Base-by-base conservation (phyloP, 2,888 invertebrate genomes). In the Thymelicus acteon region DNA sequence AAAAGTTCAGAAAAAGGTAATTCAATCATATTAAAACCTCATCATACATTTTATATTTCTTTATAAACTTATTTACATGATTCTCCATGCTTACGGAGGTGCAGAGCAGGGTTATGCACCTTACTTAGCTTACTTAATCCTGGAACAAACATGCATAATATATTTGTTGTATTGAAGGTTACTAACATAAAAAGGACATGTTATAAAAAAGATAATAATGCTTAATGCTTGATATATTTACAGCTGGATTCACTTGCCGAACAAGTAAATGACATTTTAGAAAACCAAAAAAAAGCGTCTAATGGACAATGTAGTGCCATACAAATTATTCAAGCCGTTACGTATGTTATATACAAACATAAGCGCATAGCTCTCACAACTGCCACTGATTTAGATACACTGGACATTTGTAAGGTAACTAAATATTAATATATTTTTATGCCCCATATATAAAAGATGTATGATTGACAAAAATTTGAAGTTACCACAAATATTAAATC, bases 381-480 rank as follows among this genome's bases (percentile, higher is more conserved):
- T 8, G 72, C 79, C 2, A 82, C 84, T 7, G 85, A 82, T 71
- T 67, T 86, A 61, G 82, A 83, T 7, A 85, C 85, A 2, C 75
- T 90, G 39, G 80, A 88, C 73, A 80, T 89, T 72, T 69, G 79
- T 6, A 83, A 85, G 82, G 91, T 88, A 76, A 71, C 66, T 71
- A 49, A 31, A 31, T 52, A 44, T 57, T 10, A 24, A 19, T 24
- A 24, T 4, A 31, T 8, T 19, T 15, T 13, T 13, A 19, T 44
- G 2, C 0, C 8, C 2, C 10, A 10, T 0, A 15, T 49, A 15
- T 49, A 7, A 15, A 15, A 49, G 49, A 15, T 40, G 48, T 49
- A 31, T 31, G 31, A 31, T 31, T 31, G 31, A 31, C 31, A 31
- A 31, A 2, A 31, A 5, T 31, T 31, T 31, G 31, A 31, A 31